Evolutionary conservation across 2,113 vertebrate genomes (phyloP).

Genomic region (Trematocara zebra): DNA sequence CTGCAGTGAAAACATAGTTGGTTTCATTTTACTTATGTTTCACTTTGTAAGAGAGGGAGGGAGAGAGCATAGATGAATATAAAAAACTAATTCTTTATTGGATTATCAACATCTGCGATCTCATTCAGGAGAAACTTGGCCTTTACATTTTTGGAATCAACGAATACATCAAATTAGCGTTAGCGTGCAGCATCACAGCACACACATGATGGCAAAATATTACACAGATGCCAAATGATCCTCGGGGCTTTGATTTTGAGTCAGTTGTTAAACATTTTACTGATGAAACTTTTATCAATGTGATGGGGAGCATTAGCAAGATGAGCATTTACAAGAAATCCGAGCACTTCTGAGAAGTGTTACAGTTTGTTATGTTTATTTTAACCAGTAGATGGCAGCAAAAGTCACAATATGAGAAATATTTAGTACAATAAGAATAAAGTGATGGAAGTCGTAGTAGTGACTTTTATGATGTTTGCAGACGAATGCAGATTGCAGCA

Average conservation of each 20-base stretch:
- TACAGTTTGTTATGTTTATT: rapidly evolving
- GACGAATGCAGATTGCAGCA: not conserved
- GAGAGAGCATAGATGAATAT: not conserved
- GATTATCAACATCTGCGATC: not conserved
- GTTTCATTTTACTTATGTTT: rapidly evolving
- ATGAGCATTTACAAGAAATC: not conserved
- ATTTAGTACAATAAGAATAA: rapidly evolving
- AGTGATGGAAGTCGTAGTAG: not conserved
- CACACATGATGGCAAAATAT: not conserved
- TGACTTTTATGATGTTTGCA: not conserved
- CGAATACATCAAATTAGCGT: too few species aligned
- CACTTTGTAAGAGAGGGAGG: rapidly evolving
- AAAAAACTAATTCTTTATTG: not conserved
- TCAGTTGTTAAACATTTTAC: not conserved
- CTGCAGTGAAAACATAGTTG: rapidly evolving
- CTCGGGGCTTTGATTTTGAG: too few species aligned
- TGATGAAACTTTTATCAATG: not conserved
- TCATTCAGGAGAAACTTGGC: too few species aligned
- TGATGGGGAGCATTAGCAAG: not conserved
- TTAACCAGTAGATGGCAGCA: not conserved
- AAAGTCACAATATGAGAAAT: not conserved
- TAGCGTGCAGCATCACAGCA: too few species aligned
- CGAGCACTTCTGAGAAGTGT: not conserved
- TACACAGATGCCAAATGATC: rapidly evolving
- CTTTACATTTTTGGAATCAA: too few species aligned